phyloP scores from a whole-genome alignment of 2,888 invertebrate genomes.

The Hybos culiciformis region DNA sequence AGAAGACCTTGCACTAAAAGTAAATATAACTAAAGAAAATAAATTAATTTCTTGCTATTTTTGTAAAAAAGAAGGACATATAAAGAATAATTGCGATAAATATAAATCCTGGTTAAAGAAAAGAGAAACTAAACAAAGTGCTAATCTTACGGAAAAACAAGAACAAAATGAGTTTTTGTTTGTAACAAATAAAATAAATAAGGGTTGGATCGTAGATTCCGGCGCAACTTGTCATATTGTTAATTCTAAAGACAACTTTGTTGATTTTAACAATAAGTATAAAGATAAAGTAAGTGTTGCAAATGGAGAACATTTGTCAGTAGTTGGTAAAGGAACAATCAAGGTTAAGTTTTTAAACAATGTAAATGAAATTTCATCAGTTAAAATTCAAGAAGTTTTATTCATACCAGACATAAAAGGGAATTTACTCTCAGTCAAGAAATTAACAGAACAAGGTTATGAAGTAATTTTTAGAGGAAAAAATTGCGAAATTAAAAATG shows the following conservation, averaged over 20 bases:
- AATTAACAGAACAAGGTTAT: no score
- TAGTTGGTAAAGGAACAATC: constrained; percentile 1
- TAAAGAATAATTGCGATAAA: background rate
- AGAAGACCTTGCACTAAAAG: background rate
- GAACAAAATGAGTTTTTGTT: no score
- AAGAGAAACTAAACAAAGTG: no score
- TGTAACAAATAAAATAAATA: no score
- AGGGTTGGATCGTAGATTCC: no score
- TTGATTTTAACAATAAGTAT: no score
- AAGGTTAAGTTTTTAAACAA: background rate
- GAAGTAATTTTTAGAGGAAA: no score
- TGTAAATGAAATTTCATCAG: background rate
- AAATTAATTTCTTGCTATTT: background rate
- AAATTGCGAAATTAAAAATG: no score
- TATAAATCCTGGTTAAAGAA: no score
- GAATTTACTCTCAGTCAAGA: background rate
- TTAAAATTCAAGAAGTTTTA: background rate
- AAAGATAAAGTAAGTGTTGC: background rate
- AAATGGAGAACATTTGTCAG: background rate
- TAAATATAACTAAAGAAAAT: background rate
- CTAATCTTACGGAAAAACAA: no score
- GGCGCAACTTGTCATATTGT: no score
- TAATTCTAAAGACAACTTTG: no score
- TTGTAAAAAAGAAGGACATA: background rate
- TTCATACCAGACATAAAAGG: background rate